phyloP scores from a whole-genome alignment of 2,888 invertebrate genomes.

The Drosophila prolongata region DNA sequence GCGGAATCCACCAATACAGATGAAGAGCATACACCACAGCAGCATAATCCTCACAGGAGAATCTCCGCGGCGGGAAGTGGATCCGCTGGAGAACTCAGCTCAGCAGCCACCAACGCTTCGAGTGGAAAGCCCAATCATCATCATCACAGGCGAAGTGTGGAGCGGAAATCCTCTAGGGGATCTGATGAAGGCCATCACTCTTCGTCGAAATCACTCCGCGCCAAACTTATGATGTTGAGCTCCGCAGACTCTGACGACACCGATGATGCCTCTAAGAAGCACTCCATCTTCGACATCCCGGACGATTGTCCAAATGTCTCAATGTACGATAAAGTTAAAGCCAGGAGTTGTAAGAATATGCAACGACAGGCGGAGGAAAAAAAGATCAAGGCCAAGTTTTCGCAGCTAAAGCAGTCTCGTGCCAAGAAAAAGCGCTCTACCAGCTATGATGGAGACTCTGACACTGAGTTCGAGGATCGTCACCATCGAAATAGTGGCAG shows the following conservation, averaged over 20 bases:
- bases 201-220: conserved; percentile 68
- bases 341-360: conserved; percentile 96
- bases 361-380: conserved; percentile 96
- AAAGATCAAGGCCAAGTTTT: conserved; percentile 95
- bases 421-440: conserved; percentile 95
- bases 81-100: conserved; percentile 69
- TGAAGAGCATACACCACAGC: conserved; percentile 61
- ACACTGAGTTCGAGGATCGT: conserved; percentile 86
- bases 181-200: conserved; percentile 75
- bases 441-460: conserved; percentile 95
- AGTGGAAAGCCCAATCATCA: conserved; percentile 66
- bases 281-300: conserved; percentile 95
- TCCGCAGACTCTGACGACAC: conserved; percentile 91
- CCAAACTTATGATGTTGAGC: conserved; percentile 85
- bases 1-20: conserved; percentile 74
- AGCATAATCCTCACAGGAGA: conserved; percentile 68
- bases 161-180: conserved; percentile 71
- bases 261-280: conserved; percentile 87
- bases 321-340: conserved; percentile 99
- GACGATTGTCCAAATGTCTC: conserved; percentile 95
- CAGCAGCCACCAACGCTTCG: conserved; percentile 47
- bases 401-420: conserved; percentile 93
- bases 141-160: conserved; percentile 66
- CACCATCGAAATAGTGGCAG: conserved; percentile 77
- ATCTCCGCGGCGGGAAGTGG: conserved; percentile 68